Percentiles rank a stretch among this genome's conserved stretches.
These are phyloP conservation scores for Ispidina lecontei DNA, from an alignment of 2,797 vertebrate species.

Conservation along the genomic window DNA sequence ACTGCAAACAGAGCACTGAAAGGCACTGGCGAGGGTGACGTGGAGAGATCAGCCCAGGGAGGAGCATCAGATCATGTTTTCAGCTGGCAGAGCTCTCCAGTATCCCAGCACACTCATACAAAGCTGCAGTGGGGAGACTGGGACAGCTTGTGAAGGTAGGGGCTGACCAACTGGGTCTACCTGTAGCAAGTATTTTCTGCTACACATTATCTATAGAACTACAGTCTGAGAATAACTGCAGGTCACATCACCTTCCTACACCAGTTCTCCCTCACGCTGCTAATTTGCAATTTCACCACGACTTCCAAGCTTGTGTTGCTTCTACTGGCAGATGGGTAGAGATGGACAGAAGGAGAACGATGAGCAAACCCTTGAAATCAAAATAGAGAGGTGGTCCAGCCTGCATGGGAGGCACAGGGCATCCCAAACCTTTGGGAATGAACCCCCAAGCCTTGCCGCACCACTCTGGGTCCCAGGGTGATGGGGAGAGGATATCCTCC, in stretches of 20 bases:
- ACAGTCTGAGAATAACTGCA: background rate
- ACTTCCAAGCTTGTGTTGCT: background rate
- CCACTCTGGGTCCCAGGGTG: background rate
- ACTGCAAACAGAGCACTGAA: background rate
- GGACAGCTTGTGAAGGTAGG: background rate
- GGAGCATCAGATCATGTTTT: background rate
- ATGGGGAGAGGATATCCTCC: background rate
- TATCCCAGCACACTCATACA: background rate
- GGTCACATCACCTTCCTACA: background rate
- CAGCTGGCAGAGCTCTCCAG: background rate
- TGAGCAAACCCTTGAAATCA: background rate
- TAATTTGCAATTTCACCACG: background rate
- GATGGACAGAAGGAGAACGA: background rate
- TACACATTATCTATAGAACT: accelerated
- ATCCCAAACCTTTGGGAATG: background rate
- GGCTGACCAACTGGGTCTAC: background rate
- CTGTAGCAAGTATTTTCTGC: accelerated
- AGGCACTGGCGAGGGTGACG: background rate
- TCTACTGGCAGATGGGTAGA: background rate
- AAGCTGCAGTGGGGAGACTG: background rate
- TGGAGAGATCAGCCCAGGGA: background rate
- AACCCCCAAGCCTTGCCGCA: background rate
- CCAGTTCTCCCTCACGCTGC: background rate
- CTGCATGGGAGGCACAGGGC: background rate
- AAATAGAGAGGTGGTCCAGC: background rate